Evolutionary conservation across 2,797 vertebrate genomes (phyloP), one percentile per base, ranked within the genome.

Genomic region (Syngnathus rostellatus): DNA sequence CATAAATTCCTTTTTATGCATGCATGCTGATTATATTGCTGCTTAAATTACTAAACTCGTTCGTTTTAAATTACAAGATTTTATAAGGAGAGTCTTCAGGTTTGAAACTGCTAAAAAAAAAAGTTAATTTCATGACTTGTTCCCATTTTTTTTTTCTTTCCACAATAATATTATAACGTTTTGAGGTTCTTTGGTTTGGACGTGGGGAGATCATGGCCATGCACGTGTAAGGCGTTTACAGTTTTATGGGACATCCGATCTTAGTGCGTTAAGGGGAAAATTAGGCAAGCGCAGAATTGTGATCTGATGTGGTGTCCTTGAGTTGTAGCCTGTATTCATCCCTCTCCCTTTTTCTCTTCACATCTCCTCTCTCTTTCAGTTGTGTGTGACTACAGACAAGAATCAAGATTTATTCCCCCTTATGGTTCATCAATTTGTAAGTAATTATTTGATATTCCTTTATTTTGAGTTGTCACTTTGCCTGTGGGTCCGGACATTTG

Each of bases 381-480:
- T 92, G 89, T 89, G 89, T 94, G 91, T 94, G 92, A 92, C 92
- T 94, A 89, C 93, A 90, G 92, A 92, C 93, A 94, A 94, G 93
- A 94, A 93, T 94, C 93, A 90, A 88, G 91, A 87, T 94, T 89
- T 93, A 6, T 17, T 86, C 39, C 90, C 93, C 89, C 92, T 88
- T 92, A 91, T 94, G 93, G 93, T 91, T 92, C 88, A 89, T 91
- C 89, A 93, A 90, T 91, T 92, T 95, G 95, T 97, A 95, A 98
- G 95, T 98, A 96, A 93, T 93, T 93, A 17, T 57, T 91, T 92
- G 91, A 90, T 88, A 91, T 81, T 75, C 21, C 38, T 55, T 41
- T 67, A 38, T 75, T 39, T 41, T 23, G 6, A 54, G n/a, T 25
- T 46, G 0, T 62, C 48, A 41, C 66, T 66, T 17, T 2, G 3